Conservation (phyloP, 1,140 invertebrate genomes). For the Orius insidiosus region DNA sequence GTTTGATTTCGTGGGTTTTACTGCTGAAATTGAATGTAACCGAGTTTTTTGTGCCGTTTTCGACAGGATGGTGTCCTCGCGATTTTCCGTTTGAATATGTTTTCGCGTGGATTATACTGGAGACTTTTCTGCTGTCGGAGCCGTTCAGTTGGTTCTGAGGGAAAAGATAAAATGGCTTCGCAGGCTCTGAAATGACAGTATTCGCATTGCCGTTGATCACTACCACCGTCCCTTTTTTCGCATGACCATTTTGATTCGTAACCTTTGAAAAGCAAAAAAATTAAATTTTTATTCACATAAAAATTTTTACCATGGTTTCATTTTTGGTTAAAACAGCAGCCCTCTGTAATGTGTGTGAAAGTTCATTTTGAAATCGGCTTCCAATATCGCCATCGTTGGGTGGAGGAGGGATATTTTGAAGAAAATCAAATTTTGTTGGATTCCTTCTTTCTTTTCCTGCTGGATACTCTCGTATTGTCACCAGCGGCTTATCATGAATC, state of each 20-base stretch:
- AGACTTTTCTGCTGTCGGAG: slow-evolving; percentile 3
- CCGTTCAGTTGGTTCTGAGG: slow-evolving; percentile 9
- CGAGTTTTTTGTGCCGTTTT: slow-evolving; percentile 11
- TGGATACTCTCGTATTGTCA: slow-evolving; percentile 50
- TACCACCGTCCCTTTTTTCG: slow-evolving; percentile 9
- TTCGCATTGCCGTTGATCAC: slow-evolving; percentile 11
- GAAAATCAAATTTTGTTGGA: slow-evolving; percentile 46
- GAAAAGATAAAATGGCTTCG: slow-evolving; percentile 14
- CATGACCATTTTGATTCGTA: neutral
- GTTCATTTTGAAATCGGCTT: slow-evolving; percentile 49
- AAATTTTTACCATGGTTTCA: slow-evolving; percentile 2
- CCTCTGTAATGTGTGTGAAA: slow-evolving; percentile 49
- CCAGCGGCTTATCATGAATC: slow-evolving; percentile 23
- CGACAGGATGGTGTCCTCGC: slow-evolving; percentile 1
- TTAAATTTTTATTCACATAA: neutral
- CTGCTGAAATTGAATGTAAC: slow-evolving; percentile 17
- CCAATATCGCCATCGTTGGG: slow-evolving; percentile 25
- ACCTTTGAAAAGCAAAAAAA: slow-evolving; percentile 4
- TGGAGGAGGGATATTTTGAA: slow-evolving; percentile 27
- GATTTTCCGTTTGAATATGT: slow-evolving; percentile 11
- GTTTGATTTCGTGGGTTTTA: slow-evolving; percentile 13
- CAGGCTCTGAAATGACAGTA: slow-evolving; percentile 2
- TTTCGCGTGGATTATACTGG: slow-evolving; percentile 4
- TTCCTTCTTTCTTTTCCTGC: slow-evolving; percentile 36
- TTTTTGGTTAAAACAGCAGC: slow-evolving; percentile 35